phyloP scores from a whole-genome alignment of 2,113 vertebrate species.

The Cottus gobio region DNA sequence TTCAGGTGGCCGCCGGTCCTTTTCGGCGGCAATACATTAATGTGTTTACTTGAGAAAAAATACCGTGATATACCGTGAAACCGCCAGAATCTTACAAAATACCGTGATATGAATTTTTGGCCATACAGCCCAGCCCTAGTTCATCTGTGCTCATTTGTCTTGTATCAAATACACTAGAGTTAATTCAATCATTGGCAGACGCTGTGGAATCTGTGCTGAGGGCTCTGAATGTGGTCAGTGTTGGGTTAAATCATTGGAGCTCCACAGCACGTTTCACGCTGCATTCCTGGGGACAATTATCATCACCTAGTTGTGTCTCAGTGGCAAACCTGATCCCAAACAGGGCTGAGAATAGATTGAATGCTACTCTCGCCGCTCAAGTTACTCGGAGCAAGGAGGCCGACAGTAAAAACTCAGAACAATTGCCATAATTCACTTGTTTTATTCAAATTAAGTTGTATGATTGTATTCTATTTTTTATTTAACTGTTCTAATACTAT shows the following conservation, averaged over 20 bases:
- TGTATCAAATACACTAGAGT: not conserved
- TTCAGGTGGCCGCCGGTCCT: too few species aligned
- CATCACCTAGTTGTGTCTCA: not conserved
- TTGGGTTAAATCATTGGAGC: not conserved
- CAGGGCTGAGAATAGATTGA: conserved; percentile 19
- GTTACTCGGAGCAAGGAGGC: conserved; percentile 2
- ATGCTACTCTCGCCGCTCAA: not conserved
- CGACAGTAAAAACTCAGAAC: not conserved
- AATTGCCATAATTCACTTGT: too few species aligned
- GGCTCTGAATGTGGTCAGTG: too few species aligned
- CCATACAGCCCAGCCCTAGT: too few species aligned
- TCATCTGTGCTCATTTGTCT: not conserved
- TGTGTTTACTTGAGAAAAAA: too few species aligned
- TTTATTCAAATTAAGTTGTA: not conserved
- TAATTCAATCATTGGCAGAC: not conserved
- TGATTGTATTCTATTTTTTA: not conserved
- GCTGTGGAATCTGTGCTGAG: too few species aligned
- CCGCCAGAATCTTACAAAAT: too few species aligned
- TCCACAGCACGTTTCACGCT: not conserved
- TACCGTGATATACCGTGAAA: too few species aligned
- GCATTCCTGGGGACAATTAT: not conserved
- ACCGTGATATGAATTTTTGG: too few species aligned
- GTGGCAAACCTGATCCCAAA: not conserved
- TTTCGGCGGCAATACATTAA: too few species aligned
- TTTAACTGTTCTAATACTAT: not conserved